Conservation (phyloP, 2,797 vertebrate species). For the Aplochiton taeniatus region DNA sequence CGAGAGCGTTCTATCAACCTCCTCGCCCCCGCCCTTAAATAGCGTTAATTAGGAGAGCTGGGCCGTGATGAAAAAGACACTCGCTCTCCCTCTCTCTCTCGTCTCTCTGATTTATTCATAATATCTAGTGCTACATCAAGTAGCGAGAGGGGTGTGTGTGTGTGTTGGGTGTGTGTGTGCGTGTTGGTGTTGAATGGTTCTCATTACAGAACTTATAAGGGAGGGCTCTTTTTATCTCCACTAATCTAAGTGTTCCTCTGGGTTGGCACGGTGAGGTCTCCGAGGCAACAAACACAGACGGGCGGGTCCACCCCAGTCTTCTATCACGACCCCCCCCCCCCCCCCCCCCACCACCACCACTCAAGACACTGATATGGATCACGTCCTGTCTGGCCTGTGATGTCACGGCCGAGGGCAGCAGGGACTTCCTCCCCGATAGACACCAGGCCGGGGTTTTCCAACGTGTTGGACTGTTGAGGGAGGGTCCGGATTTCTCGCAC, state of each 20-base stretch:
- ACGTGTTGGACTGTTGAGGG: slow-evolving; percentile 29
- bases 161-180: no score
- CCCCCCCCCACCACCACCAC: no score
- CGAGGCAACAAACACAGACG: slow-evolving; percentile 32
- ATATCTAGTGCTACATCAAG: no score
- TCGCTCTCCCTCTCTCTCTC: background rate
- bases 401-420: slow-evolving; percentile 32
- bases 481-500: slow-evolving; percentile 40
- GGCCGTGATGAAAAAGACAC: background rate
- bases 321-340: no score
- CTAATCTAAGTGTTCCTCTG: slow-evolving; percentile 4
- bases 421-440: slow-evolving; percentile 53
- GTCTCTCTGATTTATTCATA: background rate
- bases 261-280: background rate
- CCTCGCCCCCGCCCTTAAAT: slow-evolving; percentile 34
- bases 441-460: slow-evolving; percentile 49
- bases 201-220: no score
- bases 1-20: no score
- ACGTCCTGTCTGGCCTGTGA: slow-evolving; percentile 39
- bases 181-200: no score
- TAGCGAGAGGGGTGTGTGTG: no score
- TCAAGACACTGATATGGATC: slow-evolving; percentile 55
- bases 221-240: no score
- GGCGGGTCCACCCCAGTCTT: no score
- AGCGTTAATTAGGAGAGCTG: slow-evolving; percentile 36